These are phyloP conservation scores for Sinodicranocentrus sp. DNA, from an alignment of 2,888 invertebrate species.

Conservation along the genomic window DNA sequence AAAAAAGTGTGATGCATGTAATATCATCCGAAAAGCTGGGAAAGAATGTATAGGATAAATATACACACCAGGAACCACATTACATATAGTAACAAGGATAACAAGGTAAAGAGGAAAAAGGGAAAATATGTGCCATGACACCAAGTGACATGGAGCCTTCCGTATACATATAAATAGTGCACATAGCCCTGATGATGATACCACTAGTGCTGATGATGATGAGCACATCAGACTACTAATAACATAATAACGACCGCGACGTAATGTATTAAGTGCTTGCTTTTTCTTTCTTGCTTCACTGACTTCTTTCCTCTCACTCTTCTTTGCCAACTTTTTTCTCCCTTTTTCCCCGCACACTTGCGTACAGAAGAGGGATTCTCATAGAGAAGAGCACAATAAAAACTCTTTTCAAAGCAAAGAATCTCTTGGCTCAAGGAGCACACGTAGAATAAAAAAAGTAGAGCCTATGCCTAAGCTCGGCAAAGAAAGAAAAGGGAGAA, in stretches of 20 bases:
- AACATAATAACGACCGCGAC: conserved; percentile 67
- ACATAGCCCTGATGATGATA: conserved; percentile 19
- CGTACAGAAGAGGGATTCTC: not conserved
- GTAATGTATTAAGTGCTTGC: conserved; percentile 54
- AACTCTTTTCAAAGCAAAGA: conserved; percentile 2
- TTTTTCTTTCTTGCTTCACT: conserved; percentile 31
- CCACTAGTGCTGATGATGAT: conserved; percentile 25
- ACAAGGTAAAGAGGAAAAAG: conserved; percentile 24
- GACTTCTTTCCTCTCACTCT: conserved; percentile 35
- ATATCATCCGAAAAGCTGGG: no score
- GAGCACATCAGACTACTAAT: conserved; percentile 61
- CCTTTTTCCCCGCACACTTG: no score
- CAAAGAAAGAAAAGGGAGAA: conserved; percentile 17
- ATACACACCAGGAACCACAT: no score
- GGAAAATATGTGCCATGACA: conserved; percentile 66
- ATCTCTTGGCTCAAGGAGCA: conserved; percentile 6
- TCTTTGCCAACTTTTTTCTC: not conserved
- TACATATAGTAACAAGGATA: not conserved
- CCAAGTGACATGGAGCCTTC: conserved; percentile 63
- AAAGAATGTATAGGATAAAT: no score
- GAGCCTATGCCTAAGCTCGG: not conserved
- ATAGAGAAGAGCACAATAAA: not conserved
- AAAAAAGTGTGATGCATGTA: no score
- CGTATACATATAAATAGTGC: not conserved
- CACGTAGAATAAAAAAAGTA: conserved; percentile 6